These are phyloP conservation scores for Sphyrna mokarran DNA, from an alignment of 2,113 vertebrate species.

Conservation along the genomic window DNA sequence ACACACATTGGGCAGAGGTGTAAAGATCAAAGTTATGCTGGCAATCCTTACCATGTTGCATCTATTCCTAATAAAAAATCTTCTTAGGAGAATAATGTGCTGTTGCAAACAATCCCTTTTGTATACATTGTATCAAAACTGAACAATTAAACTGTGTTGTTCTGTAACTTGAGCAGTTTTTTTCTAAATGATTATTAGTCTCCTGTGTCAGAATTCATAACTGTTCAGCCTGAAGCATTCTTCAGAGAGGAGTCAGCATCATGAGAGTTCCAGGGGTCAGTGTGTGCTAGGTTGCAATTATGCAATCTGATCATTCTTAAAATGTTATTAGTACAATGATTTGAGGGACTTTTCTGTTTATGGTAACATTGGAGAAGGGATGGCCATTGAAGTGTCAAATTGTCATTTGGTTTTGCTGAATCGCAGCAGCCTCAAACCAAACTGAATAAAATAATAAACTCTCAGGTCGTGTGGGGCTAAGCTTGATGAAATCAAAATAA, in stretches of 20 bases:
- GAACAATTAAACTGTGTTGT: not conserved
- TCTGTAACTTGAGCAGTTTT: not conserved
- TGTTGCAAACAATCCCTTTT: not conserved
- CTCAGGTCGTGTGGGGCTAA: not conserved
- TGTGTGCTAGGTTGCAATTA: not conserved
- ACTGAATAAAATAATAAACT: not conserved
- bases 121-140: not conserved
- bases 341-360: not conserved
- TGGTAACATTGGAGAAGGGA: not conserved
- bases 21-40: not conserved
- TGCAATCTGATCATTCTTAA: not conserved
- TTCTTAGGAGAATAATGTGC: not conserved
- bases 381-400: not conserved
- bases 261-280: not conserved
- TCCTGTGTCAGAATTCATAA: not conserved
- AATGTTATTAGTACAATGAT: not conserved
- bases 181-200: not conserved
- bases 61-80: not conserved
- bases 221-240: not conserved
- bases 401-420: not conserved
- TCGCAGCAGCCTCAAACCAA: not conserved
- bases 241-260: not conserved
- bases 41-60: not conserved
- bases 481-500: not conserved
- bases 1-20: not conserved